phyloP scores from a whole-genome alignment of 2,888 invertebrate genomes.

The Tromatobia lineatoria region DNA sequence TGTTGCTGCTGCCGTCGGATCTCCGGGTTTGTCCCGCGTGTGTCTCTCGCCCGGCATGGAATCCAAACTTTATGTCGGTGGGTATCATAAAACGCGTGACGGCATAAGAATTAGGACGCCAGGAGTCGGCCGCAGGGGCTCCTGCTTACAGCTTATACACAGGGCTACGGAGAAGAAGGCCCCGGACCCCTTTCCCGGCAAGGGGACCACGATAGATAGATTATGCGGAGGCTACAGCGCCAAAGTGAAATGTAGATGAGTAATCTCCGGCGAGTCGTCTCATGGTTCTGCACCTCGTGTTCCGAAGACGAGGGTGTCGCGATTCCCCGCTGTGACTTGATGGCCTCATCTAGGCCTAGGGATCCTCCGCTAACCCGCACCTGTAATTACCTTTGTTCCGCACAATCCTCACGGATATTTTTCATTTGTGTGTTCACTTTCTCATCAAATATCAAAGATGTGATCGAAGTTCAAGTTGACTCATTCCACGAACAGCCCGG shows the following conservation, averaged over 20 bases:
- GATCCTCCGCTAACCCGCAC: slow-evolving; percentile 73
- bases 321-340: slow-evolving; percentile 84
- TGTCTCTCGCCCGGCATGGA: slow-evolving; percentile 74
- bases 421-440: slow-evolving; percentile 21
- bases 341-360: slow-evolving; percentile 83
- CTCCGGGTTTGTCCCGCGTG: slow-evolving; percentile 55
- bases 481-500: neutral
- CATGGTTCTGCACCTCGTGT: slow-evolving; percentile 68
- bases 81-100: slow-evolving; percentile 84
- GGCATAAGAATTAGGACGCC: slow-evolving; percentile 84
- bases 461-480: neutral
- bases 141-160: slow-evolving; percentile 60
- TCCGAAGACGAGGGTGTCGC: slow-evolving; percentile 83
- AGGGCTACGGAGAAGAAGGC: neutral
- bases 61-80: slow-evolving; percentile 84
- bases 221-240: slow-evolving; percentile 37
- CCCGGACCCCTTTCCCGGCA: neutral
- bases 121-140: slow-evolving; percentile 68
- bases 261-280: slow-evolving; percentile 80
- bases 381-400: slow-evolving; percentile 83
- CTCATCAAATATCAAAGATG: neutral
- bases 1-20: slow-evolving; percentile 47
- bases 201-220: slow-evolving; percentile 57
- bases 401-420: slow-evolving; percentile 73
- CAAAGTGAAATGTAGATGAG: slow-evolving; percentile 83